phyloP scores from a whole-genome alignment of 2,888 invertebrate species.

The Scaptomyza tumidula region DNA sequence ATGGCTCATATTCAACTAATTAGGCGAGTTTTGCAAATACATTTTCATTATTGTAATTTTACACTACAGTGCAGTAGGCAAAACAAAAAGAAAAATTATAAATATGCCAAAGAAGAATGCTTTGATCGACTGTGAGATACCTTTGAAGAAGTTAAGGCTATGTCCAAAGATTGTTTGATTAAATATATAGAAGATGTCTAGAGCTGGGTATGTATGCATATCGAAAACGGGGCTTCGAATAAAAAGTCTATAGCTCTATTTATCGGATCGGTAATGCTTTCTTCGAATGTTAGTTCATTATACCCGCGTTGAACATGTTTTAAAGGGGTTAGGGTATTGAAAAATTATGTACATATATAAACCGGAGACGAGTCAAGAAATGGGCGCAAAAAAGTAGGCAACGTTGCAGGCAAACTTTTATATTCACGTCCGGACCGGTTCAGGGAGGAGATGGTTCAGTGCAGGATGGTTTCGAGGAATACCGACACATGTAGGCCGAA shows the following conservation, averaged over 20 bases:
- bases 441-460: not conserved
- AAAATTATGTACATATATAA: not conserved
- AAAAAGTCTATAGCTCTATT: no score
- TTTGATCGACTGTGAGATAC: not conserved
- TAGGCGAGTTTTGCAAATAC: constrained; percentile 76
- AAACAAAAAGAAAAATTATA: constrained; percentile 3
- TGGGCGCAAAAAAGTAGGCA: constrained; percentile 60
- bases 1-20: constrained; percentile 79
- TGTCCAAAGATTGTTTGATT: no score
- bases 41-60: constrained; percentile 79
- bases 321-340: not conserved
- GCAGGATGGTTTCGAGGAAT: constrained; percentile 1
- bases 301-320: not conserved
- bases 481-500: constrained; percentile 73
- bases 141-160: no score
- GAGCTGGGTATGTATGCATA: not conserved
- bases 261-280: no score
- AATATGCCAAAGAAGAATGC: not conserved
- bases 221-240: not conserved
- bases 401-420: constrained; percentile 63
- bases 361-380: constrained; percentile 38
- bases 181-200: no score
- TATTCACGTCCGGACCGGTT: constrained; percentile 15
- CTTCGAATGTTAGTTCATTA: not conserved
- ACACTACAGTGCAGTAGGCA: constrained; percentile 31